These are phyloP conservation scores for Oligia strigilis DNA, from an alignment of 2,888 invertebrate species.

Conservation along the genomic window DNA sequence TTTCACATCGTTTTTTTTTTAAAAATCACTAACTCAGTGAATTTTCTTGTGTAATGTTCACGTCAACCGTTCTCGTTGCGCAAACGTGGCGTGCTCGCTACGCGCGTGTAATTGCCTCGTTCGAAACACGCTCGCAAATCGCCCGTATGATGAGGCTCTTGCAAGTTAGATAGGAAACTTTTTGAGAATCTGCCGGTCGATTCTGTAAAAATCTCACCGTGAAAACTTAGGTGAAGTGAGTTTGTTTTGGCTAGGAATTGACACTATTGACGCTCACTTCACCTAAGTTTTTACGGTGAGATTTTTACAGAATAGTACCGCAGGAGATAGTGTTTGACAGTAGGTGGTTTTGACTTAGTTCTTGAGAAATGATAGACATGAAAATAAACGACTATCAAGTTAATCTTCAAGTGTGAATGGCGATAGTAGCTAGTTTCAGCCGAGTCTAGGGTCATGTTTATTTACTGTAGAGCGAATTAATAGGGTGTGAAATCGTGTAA, in stretches of 20 bases:
- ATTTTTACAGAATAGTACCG: too few relatives aligned
- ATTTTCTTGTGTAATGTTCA: too few relatives aligned
- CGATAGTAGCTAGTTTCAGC: neutral
- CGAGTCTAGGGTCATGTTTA: neutral
- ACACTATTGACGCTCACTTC: too few relatives aligned
- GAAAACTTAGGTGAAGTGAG: too few relatives aligned
- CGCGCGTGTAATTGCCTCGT: neutral
- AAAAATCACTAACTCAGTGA: too few relatives aligned
- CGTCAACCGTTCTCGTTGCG: neutral
- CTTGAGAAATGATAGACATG: neutral
- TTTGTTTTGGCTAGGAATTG: too few relatives aligned
- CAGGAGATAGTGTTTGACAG: neutral
- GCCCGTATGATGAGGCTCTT: rapidly evolving
- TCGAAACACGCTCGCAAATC: neutral
- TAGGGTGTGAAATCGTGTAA: neutral
- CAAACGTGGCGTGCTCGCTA: neutral
- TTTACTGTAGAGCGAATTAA: neutral
- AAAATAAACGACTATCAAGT: neutral
- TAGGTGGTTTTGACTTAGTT: neutral
- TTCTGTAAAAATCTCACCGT: too few relatives aligned
- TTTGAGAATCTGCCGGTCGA: neutral
- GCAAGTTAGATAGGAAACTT: neutral
- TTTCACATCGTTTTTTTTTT: too few relatives aligned
- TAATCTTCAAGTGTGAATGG: neutral
- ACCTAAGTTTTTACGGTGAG: too few relatives aligned